Evolutionary conservation across 1,140 invertebrate genomes (phyloP).

Genomic region (Drosophila albomicans): DNA sequence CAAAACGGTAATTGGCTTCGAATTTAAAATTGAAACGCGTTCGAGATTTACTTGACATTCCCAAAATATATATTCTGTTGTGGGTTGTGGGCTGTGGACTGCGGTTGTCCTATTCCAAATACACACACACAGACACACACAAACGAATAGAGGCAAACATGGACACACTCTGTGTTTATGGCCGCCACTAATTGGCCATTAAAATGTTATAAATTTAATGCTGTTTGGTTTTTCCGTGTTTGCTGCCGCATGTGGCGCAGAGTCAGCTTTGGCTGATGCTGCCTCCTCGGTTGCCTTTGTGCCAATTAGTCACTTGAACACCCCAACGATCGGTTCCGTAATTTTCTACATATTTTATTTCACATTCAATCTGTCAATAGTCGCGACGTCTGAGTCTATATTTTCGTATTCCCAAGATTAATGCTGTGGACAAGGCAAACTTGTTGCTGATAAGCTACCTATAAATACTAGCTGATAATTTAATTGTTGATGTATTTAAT

Average conservation of each 20-base stretch:
- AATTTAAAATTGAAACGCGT: constrained; percentile 35
- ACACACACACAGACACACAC: constrained; percentile 8
- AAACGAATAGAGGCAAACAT: constrained; percentile 5
- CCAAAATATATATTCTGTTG: constrained; percentile 20
- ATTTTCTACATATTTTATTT: constrained; percentile 19
- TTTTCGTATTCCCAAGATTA: neutral
- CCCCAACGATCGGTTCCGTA: constrained; percentile 7
- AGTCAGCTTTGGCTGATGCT: neutral
- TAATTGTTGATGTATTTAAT: constrained; percentile 24
- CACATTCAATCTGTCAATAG: constrained; percentile 10
- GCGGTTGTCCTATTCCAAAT: constrained; percentile 37
- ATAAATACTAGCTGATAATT: constrained; percentile 29
- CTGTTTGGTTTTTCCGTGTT: constrained; percentile 45
- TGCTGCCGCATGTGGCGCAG: constrained; percentile 12
- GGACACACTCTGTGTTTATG: constrained; percentile 29
- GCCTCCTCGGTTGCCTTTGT: constrained; percentile 26
- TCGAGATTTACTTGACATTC: constrained; percentile 39
- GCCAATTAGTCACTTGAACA: constrained; percentile 49
- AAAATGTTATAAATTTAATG: constrained; percentile 55
- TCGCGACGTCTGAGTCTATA: neutral
- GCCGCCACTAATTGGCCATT: constrained; percentile 54
- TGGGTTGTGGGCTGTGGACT: constrained; percentile 12
- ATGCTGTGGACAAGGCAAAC: constrained; percentile 8
- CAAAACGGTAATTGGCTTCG: constrained; percentile 42
- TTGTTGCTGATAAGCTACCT: constrained; percentile 19